Conservation (phyloP, 2,797 vertebrate species). For the Micrastur ruficollis region DNA sequence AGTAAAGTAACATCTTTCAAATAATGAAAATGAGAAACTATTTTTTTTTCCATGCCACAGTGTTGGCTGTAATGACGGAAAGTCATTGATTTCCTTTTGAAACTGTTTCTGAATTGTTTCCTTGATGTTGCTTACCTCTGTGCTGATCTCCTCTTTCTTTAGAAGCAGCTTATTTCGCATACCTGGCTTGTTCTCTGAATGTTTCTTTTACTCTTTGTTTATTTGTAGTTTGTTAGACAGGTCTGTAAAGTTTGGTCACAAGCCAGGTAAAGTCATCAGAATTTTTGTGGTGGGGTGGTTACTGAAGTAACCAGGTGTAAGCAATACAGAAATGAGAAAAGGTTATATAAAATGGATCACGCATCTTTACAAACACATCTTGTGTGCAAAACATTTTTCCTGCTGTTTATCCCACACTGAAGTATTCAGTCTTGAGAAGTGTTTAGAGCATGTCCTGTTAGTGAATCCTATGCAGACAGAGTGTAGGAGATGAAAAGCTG, state of each 20-base stretch:
- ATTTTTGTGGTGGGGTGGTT: not conserved
- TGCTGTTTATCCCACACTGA: not conserved
- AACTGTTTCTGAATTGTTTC: constrained; percentile 13
- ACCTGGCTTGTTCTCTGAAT: not conserved
- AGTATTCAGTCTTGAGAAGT: fast-evolving
- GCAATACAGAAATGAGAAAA: not conserved
- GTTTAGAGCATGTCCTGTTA: not conserved
- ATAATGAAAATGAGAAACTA: constrained; percentile 1
- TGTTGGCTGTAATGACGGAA: not conserved
- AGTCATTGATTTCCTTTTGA: constrained; percentile 3
- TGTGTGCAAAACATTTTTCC: not conserved
- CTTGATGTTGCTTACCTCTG: not conserved
- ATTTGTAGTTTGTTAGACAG: not conserved
- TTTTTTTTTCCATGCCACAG: not conserved
- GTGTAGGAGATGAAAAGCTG: not conserved
- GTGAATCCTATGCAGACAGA: not conserved
- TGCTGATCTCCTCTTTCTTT: not conserved
- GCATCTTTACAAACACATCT: not conserved
- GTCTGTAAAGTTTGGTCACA: not conserved
- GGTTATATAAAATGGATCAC: not conserved
- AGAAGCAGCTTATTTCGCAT: not conserved
- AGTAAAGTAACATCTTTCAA: constrained; percentile 22
- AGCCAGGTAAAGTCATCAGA: not conserved
- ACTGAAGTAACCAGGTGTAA: not conserved
- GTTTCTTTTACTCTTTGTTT: not conserved